Base-by-base conservation (phyloP, 2,113 vertebrate genomes). In the Poicephalus meyeri region DNA sequence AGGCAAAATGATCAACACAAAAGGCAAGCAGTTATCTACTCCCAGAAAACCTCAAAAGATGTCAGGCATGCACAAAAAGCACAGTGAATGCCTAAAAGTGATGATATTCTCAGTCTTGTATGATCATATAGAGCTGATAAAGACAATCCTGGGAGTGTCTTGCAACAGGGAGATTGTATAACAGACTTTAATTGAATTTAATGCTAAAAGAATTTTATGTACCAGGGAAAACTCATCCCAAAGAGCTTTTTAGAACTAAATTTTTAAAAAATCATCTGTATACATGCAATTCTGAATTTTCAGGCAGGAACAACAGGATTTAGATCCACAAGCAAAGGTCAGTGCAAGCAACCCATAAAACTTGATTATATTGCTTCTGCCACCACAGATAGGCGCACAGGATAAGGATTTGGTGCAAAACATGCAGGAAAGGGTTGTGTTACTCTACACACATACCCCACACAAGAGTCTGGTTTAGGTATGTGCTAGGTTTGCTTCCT, bases 61-160 rank as follows among this genome's bases (percentile, higher is more conserved):
- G 23, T 23, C 35, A 66, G 19, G 10, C 66, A 87, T 68, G 63
- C 73, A 74, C 26, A 15, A 74, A 55, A 88, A 92, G 11, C 42
- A 84, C 42, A 31, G 42, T 25, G 13, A 33, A 71, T 79, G 33
- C 42, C 65, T 71, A 52, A 16, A 91, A 64, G 23, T 33, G 89
- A 84, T 21, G 11, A 25, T 56, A 76, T 55, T 86, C 68, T 69
- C 28, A 23, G 64, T 58, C 31, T 66, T 79, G 16, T 81, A 37
- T 37, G 35, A 87, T 76, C 52, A 68, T 21, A 64, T 3, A 81
- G 63, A 86, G 39, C 42, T 81, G 80, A 89, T 71, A 91, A 86
- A 93, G 16, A 33, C 42, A 91, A 58, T 76, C 29, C 23, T 71
- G 89, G 47, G 83, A 84, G 39, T 61, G 72, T 13, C 31, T 78